Evolutionary conservation across 2,113 vertebrate species (phyloP).

Genomic region (Acanthochromis polyacanthus): DNA sequence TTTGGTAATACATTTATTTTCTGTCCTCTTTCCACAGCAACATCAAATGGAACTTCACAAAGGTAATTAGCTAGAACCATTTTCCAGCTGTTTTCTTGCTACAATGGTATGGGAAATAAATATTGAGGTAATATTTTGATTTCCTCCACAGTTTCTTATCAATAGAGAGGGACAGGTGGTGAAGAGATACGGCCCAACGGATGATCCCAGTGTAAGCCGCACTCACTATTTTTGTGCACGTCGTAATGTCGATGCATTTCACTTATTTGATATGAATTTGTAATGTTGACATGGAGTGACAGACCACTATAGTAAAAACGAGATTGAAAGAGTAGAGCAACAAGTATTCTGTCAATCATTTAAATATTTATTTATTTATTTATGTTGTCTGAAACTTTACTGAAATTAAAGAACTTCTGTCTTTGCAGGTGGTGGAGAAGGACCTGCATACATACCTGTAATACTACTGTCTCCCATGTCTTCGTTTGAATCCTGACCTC

Average conservation of each 20-base stretch:
- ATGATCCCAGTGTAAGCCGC: conserved; percentile 90
- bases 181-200: conserved; percentile 93
- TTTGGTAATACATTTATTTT: not conserved
- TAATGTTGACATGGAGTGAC: not conserved
- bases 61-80: conserved; percentile 83
- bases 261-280: not conserved
- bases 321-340: not conserved
- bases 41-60: conserved; percentile 99
- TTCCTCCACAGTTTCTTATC: conserved; percentile 91
- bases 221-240: not conserved
- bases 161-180: conserved; percentile 90
- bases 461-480: not conserved
- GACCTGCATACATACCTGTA: conserved; percentile 91
- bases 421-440: conserved; percentile 90
- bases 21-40: conserved; percentile 79
- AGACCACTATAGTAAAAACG: not conserved
- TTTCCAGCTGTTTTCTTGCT: not conserved
- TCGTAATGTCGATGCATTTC: too few relatives aligned
- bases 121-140: not conserved
- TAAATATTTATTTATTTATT: too few relatives aligned
- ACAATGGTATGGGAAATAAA: not conserved
- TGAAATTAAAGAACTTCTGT: not conserved
- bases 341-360: too few relatives aligned
- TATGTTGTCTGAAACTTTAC: not conserved
- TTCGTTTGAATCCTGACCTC: not conserved